phyloP scores from a whole-genome alignment of 2,797 vertebrate species.

The Chelmon rostratus region DNA sequence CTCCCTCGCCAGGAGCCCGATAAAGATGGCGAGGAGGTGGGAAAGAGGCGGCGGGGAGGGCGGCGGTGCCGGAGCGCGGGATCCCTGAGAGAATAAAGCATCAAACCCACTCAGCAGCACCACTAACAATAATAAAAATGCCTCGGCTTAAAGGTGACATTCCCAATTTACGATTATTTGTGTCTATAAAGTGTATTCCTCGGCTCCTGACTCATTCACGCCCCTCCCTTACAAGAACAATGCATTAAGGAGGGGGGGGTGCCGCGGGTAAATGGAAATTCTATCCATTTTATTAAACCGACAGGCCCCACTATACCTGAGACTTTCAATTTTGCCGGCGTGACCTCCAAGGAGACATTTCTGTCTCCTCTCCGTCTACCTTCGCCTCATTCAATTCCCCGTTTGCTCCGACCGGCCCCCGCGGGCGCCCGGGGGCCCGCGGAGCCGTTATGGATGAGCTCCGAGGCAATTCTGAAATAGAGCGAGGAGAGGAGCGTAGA shows the following conservation, averaged over 20 bases:
- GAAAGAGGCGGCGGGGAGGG: conserved; percentile 23
- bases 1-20: conserved; percentile 64
- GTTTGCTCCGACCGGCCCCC: conserved; percentile 62
- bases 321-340: conserved; percentile 89
- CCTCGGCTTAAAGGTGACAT: conserved; percentile 99
- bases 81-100: conserved; percentile 95
- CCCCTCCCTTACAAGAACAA: conserved; percentile 89
- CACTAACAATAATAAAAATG: conserved; percentile 99
- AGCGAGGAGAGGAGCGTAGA: conserved; percentile 69
- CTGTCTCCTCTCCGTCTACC: conserved; percentile 80
- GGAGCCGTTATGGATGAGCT: conserved; percentile 81
- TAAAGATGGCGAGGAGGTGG: conserved; percentile 66
- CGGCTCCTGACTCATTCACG: conserved; percentile 93
- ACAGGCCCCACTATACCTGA: conserved; percentile 92
- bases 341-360: conserved; percentile 91
- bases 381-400: conserved; percentile 82
- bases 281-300: conserved; percentile 96
- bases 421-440: conserved; percentile 62
- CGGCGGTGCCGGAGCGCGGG: conserved; percentile 12
- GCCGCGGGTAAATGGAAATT: conserved; percentile 96
- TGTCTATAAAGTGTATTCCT: conserved; percentile 99
- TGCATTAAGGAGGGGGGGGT: conserved; percentile 90
- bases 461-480: conserved; percentile 80
- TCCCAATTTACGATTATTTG: conserved; percentile 99
- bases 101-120: conserved; percentile 97